phyloP scores from a whole-genome alignment of 2,888 invertebrate species.

The Eudemis profundana region DNA sequence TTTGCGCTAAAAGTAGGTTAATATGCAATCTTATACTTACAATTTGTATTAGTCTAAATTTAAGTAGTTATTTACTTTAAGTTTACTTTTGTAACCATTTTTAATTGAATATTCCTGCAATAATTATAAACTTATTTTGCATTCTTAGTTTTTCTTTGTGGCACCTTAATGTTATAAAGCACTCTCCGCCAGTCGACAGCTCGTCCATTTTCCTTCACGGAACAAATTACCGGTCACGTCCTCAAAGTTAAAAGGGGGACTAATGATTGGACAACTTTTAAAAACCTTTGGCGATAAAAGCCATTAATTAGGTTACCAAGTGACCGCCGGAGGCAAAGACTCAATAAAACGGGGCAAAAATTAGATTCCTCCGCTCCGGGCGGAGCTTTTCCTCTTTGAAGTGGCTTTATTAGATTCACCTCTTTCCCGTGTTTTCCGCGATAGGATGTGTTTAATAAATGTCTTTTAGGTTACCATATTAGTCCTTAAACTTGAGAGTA shows the following conservation, averaged over 20 bases:
- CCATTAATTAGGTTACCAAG: constrained; percentile 40
- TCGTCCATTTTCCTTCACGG: neutral
- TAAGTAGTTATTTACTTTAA: too few relatives aligned
- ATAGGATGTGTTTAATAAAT: constrained; percentile 13
- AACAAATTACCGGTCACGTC: constrained; percentile 22
- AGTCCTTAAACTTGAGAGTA: too few relatives aligned
- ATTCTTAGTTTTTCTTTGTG: neutral
- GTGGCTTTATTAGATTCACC: constrained; percentile 42
- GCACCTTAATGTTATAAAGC: neutral
- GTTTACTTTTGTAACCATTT: too few relatives aligned
- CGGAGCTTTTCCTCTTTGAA: constrained; percentile 35
- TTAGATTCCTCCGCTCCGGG: constrained; percentile 29
- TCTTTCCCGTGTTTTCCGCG: constrained; percentile 22
- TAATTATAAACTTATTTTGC: neutral
- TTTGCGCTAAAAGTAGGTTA: too few relatives aligned
- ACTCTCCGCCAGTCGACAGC: neutral
- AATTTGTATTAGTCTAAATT: too few relatives aligned
- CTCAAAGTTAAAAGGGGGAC: constrained; percentile 34
- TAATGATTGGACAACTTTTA: constrained; percentile 35
- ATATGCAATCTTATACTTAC: too few relatives aligned
- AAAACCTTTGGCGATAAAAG: constrained; percentile 42
- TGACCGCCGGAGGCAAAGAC: constrained; percentile 39
- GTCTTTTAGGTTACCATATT: neutral
- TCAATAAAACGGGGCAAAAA: constrained; percentile 41
- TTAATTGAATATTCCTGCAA: too few relatives aligned